A percentile compares a stretch with the other conserved stretches of the same genome.
phyloP scores from a whole-genome alignment of 2,888 invertebrate species.

The Xanthorhoe spadicearia region DNA sequence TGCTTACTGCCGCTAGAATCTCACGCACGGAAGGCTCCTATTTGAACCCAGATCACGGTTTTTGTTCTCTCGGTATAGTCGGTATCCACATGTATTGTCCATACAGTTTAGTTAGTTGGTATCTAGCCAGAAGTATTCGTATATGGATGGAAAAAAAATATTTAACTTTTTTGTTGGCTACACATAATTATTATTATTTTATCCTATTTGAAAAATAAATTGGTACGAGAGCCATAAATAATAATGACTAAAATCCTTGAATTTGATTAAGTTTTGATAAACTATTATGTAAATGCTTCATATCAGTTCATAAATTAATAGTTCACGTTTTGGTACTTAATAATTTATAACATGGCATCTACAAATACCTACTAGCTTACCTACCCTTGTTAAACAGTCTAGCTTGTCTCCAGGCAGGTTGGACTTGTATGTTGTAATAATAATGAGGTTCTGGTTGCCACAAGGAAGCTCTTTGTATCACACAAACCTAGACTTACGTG shows the following conservation, averaged over 20 bases:
- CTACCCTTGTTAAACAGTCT: no score
- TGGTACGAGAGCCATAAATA: no score
- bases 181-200: no score
- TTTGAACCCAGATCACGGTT: conserved; percentile 55
- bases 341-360: no score
- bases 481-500: not conserved
- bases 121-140: conserved; percentile 1
- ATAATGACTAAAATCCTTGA: no score
- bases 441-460: conserved; percentile 4
- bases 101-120: conserved; percentile 37
- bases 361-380: no score
- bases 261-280: no score
- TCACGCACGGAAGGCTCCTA: conserved; percentile 54
- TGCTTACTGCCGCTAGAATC: conserved; percentile 61
- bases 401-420: not conserved
- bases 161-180: not conserved
- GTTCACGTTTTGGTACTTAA: no score
- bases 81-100: conserved; percentile 29
- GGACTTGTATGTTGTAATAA: not conserved
- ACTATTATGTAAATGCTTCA: no score
- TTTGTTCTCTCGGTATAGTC: conserved; percentile 35
- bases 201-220: no score
- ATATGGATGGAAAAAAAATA: not conserved
- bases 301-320: no score
- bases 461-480: not conserved